phyloP scores from a whole-genome alignment of 2,797 vertebrate genomes.

The Rhinatrema bivittatum region DNA sequence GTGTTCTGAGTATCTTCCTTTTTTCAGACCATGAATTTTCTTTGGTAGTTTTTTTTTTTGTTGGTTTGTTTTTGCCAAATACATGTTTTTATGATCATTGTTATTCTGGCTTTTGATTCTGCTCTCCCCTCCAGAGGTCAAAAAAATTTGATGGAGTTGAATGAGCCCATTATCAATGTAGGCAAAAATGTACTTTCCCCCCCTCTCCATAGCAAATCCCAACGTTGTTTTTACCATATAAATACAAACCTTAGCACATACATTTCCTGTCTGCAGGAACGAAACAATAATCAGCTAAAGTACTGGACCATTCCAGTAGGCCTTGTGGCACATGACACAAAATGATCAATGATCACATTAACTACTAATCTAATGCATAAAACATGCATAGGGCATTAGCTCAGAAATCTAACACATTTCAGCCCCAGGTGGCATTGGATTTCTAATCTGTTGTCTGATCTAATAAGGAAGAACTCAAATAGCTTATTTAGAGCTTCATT shows the following conservation, averaged over 20 bases:
- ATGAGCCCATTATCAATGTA: no score
- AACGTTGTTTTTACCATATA: not conserved
- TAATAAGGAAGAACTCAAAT: slow-evolving; percentile 31
- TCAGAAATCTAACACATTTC: slow-evolving; percentile 16
- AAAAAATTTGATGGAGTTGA: no score
- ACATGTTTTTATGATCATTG: no score
- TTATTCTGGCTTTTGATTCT: no score
- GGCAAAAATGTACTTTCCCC: no score
- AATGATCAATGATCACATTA: slow-evolving; percentile 29
- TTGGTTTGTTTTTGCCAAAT: no score
- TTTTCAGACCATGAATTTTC: no score
- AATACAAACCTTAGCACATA: not conserved
- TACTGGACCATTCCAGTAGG: not conserved
- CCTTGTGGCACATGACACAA: slow-evolving; percentile 7
- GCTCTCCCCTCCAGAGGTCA: no score
- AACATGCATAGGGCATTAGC: slow-evolving; percentile 28
- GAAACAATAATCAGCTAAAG: slow-evolving; percentile 3
- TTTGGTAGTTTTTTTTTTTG: no score
- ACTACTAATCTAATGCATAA: slow-evolving; percentile 26
- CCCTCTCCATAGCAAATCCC: no score
- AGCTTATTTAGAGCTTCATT: slow-evolving; percentile 33
- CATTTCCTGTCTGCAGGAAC: not conserved
- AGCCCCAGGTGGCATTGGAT: slow-evolving; percentile 11
- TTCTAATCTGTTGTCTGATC: slow-evolving; percentile 23
- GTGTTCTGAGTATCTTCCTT: no score